Conservation (phyloP, 2,113 vertebrate species). For the Onychostruthus taczanowskii region DNA sequence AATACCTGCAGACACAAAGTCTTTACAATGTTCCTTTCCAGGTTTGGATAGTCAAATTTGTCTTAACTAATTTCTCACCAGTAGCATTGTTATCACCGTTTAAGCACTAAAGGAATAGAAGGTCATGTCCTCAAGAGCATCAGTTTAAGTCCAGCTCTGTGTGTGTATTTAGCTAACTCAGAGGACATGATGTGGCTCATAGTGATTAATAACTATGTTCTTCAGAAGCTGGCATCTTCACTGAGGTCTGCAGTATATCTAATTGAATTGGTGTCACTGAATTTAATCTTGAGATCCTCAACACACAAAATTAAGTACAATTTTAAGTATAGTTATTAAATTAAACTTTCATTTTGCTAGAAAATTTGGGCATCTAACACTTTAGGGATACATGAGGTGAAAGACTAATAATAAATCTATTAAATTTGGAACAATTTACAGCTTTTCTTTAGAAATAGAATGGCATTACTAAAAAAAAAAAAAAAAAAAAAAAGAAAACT, state of each 20-base stretch:
- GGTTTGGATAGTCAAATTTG: background rate
- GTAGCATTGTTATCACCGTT: background rate
- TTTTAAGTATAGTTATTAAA: constrained; percentile 41
- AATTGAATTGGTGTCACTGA: constrained; percentile 32
- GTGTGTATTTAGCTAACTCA: constrained; percentile 22
- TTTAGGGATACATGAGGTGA: background rate
- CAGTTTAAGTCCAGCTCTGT: background rate
- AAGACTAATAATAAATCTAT: background rate
- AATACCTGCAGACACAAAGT: background rate
- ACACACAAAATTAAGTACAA: constrained; percentile 40
- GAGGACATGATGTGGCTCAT: background rate
- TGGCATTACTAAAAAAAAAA: background rate
- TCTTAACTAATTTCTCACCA: background rate
- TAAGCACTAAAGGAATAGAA: background rate
- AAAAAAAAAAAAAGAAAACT: background rate
- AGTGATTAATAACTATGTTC: constrained; percentile 28
- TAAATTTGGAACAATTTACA: background rate
- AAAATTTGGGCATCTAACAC: background rate
- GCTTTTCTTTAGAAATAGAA: background rate
- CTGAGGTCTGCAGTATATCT: background rate
- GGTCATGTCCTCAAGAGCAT: background rate
- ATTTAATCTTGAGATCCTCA: constrained; percentile 42
- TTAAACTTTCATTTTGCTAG: constrained; percentile 19
- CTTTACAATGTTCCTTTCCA: background rate
- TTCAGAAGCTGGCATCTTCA: constrained; percentile 46